Percentiles rank a stretch among this genome's conserved stretches.
Evolutionary conservation across 2,888 invertebrate genomes (phyloP).

Genomic region (Pristionchus exspectatus): DNA sequence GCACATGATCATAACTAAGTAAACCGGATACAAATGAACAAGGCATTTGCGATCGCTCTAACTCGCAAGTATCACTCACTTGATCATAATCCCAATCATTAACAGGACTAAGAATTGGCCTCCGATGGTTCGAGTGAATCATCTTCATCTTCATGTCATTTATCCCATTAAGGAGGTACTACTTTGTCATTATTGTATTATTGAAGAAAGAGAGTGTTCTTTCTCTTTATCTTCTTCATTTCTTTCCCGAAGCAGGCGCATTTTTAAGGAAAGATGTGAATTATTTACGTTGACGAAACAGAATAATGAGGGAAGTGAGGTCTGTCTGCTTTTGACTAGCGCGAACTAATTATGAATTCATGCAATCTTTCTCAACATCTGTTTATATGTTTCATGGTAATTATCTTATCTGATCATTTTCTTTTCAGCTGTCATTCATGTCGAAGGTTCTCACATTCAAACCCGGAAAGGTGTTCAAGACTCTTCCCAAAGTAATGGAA

Average conservation of each 20-base stretch:
- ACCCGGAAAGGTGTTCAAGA: constrained; percentile 70
- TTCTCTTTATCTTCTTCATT: not conserved
- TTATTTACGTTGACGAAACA: not conserved
- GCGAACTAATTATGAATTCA: not conserved
- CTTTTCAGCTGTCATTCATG: constrained; percentile 66
- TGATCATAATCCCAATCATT: constrained; percentile 68
- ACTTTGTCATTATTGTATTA: not conserved
- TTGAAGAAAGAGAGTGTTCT: not conserved
- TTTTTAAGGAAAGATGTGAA: not conserved
- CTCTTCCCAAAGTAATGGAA: constrained; percentile 62
- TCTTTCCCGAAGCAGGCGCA: constrained; percentile 12
- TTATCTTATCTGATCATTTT: not conserved
- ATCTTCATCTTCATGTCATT: constrained; percentile 80
- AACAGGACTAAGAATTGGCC: constrained; percentile 78
- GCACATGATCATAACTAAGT: not conserved
- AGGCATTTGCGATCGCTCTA: constrained; percentile 45
- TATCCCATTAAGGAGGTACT: constrained; percentile 75
- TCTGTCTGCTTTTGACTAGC: not conserved
- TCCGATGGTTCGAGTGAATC: constrained; percentile 79
- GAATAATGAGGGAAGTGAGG: not conserved
- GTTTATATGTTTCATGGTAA: not conserved
- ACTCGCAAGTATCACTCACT: not conserved
- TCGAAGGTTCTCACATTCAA: constrained; percentile 67
- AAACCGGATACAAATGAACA: constrained; percentile 58
- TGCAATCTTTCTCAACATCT: not conserved